Evolutionary conservation across 2,113 vertebrate species (phyloP).

Genomic region (Thalassarche chlororhynchos): DNA sequence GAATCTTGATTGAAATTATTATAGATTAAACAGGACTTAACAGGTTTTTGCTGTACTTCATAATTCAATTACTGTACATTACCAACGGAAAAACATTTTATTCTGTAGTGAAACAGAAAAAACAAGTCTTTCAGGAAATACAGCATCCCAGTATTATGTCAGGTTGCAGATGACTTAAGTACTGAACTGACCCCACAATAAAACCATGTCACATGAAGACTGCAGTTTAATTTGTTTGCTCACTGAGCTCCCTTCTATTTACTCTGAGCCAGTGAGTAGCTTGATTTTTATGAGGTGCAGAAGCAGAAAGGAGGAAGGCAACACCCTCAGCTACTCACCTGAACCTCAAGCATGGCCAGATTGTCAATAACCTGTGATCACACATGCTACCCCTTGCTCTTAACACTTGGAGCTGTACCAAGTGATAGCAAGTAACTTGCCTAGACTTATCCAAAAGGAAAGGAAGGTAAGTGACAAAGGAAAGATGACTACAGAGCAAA

Average conservation of each 20-base stretch:
- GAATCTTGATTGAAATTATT: neutral
- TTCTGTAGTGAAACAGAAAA: neutral
- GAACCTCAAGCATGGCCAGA: neutral
- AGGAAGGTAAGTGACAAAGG: neutral
- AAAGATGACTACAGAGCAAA: neutral
- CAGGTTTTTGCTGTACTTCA: neutral
- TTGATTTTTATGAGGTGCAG: neutral
- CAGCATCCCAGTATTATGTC: neutral
- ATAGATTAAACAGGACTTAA: neutral
- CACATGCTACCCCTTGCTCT: neutral
- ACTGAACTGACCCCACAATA: neutral
- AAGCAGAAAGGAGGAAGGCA: neutral
- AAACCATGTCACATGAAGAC: neutral
- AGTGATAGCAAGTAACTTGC: neutral
- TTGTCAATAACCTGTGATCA: neutral
- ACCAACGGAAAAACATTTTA: neutral
- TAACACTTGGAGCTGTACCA: neutral
- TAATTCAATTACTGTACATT: neutral
- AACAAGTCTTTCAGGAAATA: neutral
- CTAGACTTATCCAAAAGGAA: neutral
- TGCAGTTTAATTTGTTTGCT: neutral
- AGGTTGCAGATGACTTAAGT: neutral
- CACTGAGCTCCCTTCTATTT: neutral
- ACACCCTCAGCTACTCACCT: neutral
- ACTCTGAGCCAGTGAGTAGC: neutral